Percentiles rank a stretch among this genome's conserved stretches.
Conservation (phyloP, 2,888 invertebrate genomes). For the Sussaba pulchella region DNA sequence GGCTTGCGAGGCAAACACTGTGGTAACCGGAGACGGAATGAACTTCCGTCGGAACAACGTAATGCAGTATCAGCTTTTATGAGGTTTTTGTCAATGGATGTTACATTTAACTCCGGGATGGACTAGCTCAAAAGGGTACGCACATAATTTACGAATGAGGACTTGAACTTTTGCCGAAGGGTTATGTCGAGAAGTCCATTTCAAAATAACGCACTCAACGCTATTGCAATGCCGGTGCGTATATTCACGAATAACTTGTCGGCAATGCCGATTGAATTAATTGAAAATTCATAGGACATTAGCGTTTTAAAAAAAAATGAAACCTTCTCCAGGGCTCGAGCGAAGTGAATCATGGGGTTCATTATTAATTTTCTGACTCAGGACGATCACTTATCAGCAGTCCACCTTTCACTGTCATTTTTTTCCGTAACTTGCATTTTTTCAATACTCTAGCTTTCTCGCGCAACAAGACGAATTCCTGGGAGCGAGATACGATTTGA, state of each 20-base stretch:
- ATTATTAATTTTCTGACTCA: background rate
- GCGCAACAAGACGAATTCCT: constrained; percentile 8
- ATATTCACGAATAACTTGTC: background rate
- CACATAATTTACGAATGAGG: too few species aligned
- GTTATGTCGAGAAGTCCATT: background rate
- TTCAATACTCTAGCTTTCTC: background rate
- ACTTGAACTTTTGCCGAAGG: too few species aligned
- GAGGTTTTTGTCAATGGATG: constrained; percentile 1
- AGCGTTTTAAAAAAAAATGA: background rate
- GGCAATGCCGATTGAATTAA: background rate
- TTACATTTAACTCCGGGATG: background rate
- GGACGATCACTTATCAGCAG: constrained; percentile 7
- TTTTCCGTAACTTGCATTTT: background rate
- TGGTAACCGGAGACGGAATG: background rate
- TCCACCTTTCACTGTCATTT: background rate
- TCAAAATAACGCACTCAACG: constrained; percentile 4
- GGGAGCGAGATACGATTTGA: constrained; percentile 56
- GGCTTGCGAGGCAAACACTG: constrained; percentile 31
- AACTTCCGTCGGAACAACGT: constrained; percentile 27
- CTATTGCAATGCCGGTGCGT: background rate
- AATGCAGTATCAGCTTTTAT: constrained; percentile 27
- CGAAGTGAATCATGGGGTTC: background rate
- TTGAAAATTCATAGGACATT: constrained; percentile 13
- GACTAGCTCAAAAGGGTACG: too few species aligned
- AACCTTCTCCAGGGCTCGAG: background rate